phyloP scores from a whole-genome alignment of 2,113 vertebrate genomes.

The Poeciliopsis prolifica region DNA sequence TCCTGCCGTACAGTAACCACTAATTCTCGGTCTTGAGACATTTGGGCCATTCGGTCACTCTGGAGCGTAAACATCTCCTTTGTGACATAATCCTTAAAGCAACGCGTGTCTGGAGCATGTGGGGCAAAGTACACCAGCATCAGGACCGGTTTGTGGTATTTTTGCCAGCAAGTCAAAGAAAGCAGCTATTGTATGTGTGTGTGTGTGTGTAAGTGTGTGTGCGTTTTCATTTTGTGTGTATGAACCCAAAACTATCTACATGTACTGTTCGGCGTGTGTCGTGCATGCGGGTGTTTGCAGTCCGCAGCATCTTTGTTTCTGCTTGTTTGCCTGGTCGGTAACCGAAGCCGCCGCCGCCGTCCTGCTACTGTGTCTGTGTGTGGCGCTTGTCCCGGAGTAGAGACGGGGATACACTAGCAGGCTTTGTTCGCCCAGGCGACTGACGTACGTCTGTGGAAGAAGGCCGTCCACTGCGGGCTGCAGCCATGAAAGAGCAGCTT shows the following conservation, averaged over 20 bases:
- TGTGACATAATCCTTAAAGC: slow-evolving; percentile 70
- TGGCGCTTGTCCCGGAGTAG: slow-evolving; percentile 74
- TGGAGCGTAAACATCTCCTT: slow-evolving; percentile 42
- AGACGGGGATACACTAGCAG: slow-evolving; percentile 66
- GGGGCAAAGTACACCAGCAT: slow-evolving; percentile 52
- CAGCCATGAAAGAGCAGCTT: slow-evolving; percentile 71
- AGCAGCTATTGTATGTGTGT: slow-evolving; percentile 83
- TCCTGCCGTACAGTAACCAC: background rate
- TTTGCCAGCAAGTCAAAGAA: slow-evolving; percentile 83
- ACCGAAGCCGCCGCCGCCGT: slow-evolving; percentile 76
- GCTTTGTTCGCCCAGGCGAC: slow-evolving; percentile 70
- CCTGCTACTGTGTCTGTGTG: slow-evolving; percentile 72
- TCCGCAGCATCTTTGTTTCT: slow-evolving; percentile 24
- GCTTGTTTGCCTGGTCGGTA: slow-evolving; percentile 50
- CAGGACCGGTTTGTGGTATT: slow-evolving; percentile 76
- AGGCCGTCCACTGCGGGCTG: slow-evolving; percentile 69
- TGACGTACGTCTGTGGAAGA: slow-evolving; percentile 78
- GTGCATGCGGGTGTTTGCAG: background rate
- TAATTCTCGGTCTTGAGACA: background rate
- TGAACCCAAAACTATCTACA: background rate
- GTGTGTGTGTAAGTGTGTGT: slow-evolving; percentile 57
- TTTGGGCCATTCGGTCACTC: slow-evolving; percentile 1
- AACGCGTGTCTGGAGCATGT: slow-evolving; percentile 60
- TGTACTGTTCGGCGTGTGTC: slow-evolving; percentile 17
- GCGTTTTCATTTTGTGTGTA: slow-evolving; percentile 82